Evolutionary conservation across 92 coral and sea anemone species (phyloP).

Genomic region (Pocillopora grandis): DNA sequence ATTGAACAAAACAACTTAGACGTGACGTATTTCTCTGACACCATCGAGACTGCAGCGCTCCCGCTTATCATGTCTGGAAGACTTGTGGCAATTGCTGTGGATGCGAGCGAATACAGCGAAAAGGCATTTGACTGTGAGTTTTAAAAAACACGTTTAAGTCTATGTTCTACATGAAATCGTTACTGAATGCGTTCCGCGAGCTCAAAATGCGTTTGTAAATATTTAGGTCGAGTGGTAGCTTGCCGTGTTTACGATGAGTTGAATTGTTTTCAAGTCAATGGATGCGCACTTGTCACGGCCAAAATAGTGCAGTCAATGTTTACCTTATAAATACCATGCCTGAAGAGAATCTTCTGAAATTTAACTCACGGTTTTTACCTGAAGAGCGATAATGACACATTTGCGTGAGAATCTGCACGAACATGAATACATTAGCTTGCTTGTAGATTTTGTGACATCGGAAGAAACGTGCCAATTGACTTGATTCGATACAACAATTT

Average conservation of each 20-base stretch:
- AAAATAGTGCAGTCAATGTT: neutral
- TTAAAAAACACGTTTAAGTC: neutral
- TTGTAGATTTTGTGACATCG: no score
- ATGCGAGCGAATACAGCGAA: constrained; percentile 57
- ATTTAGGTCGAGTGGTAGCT: neutral
- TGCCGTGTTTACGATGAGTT: neutral
- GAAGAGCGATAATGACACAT: no score
- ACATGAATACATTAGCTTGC: neutral
- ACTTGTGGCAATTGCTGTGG: constrained; percentile 58
- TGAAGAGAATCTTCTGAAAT: no score
- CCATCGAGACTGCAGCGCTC: no score
- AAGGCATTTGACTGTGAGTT: constrained; percentile 71
- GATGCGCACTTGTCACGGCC: neutral
- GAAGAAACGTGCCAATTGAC: no score
- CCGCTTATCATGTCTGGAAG: constrained; percentile 28
- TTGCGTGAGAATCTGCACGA: constrained; percentile 5
- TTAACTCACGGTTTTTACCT: no score
- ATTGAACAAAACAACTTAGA: no score
- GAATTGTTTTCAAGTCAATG: neutral
- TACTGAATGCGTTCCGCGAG: neutral
- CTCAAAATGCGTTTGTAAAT: neutral
- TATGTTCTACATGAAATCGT: neutral
- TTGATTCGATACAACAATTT: no score
- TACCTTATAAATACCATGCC: neutral
- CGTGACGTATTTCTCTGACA: neutral